Base-by-base conservation (phyloP, 2,888 invertebrate genomes). In the Abscondita cerata region DNA sequence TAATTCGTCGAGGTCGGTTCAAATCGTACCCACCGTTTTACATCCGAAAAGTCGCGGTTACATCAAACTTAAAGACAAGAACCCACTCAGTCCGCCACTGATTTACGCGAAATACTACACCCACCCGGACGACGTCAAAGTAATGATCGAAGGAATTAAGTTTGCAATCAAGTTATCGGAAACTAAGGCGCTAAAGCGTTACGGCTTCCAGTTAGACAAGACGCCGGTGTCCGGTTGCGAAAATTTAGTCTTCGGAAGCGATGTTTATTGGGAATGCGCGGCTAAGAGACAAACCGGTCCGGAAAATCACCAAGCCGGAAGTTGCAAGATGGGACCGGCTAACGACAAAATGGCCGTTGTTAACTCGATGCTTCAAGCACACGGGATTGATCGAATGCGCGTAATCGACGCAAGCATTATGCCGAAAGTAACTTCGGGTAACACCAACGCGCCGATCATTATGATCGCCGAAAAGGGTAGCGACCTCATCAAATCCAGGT, bases 21-120 rank as follows among this genome's bases (percentile, higher is more conserved):
- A 87, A 72, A 88, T 94, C 51, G 90, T 93, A 60, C 93, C 94
- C 0, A 89, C 93, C 0, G 87, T 93, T 0, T 78, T 98, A 72
- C 90, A 95, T 73, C 95, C 97, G 0, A 90, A 92, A 76, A 95
- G 95, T 67, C 85, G 91, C 8, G 98, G 98, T 0, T 86, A 86
- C 31, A 78, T 92, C 2, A 88, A 88, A 68, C 83, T 98, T 19
- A 65, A 85, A 84, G 63, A 90, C 8, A 85, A 84, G 50, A 89
- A 97, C 80, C 96, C 97, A 0, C 82, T 90, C 47, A 89, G 87
- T 1, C 87, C 91, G 68, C 97, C 97, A 0, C 84, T 90, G 71
- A 95, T 98, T 57, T 90, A 89, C 73, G 93, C 93, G 25, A 93
- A 93, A 81, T 92, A 85, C 77, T 83, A 93, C 31, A 87, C 89